Percentiles rank a stretch among this genome's conserved stretches.
Evolutionary conservation across 2,888 invertebrate genomes (phyloP).

Genomic region (Cryptophagus acutangulus): DNA sequence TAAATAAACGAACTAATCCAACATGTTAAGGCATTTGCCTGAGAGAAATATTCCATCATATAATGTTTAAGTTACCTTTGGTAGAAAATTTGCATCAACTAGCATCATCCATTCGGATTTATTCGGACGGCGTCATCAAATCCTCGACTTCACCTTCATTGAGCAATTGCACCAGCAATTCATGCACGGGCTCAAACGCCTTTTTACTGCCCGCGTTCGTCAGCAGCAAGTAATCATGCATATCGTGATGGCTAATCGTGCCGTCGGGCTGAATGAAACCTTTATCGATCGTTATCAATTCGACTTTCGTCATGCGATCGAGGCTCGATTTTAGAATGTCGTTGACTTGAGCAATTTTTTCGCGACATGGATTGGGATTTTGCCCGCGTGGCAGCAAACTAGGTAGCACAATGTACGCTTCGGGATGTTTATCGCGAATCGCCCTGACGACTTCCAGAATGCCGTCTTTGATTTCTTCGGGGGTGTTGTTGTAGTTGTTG

Average conservation of each 20-base stretch:
- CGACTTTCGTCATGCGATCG: conserved; percentile 60
- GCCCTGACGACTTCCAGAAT: conserved; percentile 71
- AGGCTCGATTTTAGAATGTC: conserved; percentile 62
- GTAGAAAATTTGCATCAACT: too few relatives aligned
- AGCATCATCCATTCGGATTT: conserved; percentile 28
- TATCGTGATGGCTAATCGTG: conserved; percentile 80
- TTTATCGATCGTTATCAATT: conserved; percentile 74
- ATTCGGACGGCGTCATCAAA: conserved; percentile 69
- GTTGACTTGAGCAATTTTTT: conserved; percentile 73
- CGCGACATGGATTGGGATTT: conserved; percentile 73
- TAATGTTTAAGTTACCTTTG: too few relatives aligned
- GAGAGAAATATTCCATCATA: too few relatives aligned
- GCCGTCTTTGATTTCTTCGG: conserved; percentile 78
- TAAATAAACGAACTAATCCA: too few relatives aligned
- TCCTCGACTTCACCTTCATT: conserved; percentile 71
- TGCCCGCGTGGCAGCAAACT: conserved; percentile 85
- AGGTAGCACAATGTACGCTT: conserved; percentile 77
- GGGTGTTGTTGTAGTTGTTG: conserved; percentile 74
- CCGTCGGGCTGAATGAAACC: conserved; percentile 74
- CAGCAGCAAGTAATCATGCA: conserved; percentile 87
- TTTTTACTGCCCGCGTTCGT: conserved; percentile 83
- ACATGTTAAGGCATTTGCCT: too few relatives aligned
- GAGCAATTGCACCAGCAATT: conserved; percentile 71
- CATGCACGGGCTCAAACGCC: conserved; percentile 80
- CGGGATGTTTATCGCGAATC: conserved; percentile 72